phyloP scores from a whole-genome alignment of 2,888 invertebrate genomes.

The Phortica magna region DNA sequence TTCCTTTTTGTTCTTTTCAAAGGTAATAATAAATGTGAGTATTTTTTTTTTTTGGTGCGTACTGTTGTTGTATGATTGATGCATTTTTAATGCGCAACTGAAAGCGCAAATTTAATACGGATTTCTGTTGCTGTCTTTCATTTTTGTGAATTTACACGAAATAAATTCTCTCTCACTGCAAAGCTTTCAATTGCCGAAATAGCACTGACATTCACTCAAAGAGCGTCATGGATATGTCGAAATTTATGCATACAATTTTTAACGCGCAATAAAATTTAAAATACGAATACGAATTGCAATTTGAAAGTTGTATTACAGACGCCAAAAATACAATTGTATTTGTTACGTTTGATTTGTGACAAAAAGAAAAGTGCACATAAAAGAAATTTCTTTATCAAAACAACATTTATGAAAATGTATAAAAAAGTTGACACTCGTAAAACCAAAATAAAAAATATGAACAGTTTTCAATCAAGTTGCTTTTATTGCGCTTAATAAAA shows the following conservation, averaged over 20 bases:
- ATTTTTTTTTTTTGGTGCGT: conserved; percentile 14
- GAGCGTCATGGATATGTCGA: no score
- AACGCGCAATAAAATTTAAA: not conserved
- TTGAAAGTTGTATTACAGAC: no score
- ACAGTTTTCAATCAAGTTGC: no score
- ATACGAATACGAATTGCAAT: not conserved
- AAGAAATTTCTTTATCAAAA: no score
- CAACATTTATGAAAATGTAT: no score
- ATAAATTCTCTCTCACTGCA: not conserved
- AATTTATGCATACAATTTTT: not conserved
- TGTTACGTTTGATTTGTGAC: no score
- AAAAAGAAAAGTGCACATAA: no score
- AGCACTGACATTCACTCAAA: no score
- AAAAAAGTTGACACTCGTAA: no score
- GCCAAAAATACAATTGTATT: no score
- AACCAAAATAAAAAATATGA: no score
- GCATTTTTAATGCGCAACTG: conserved; percentile 71
- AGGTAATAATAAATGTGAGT: conserved; percentile 23
- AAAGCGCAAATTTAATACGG: conserved; percentile 29
- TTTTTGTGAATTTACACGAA: not conserved
- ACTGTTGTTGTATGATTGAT: conserved; percentile 64
- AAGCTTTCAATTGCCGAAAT: no score
- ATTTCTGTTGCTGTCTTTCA: conserved; percentile 5
- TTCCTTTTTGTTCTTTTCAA: not conserved
- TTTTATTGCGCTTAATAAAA: not conserved